Evolutionary conservation across 2,113 vertebrate species (phyloP).

Genomic region (Gyps fulvus): DNA sequence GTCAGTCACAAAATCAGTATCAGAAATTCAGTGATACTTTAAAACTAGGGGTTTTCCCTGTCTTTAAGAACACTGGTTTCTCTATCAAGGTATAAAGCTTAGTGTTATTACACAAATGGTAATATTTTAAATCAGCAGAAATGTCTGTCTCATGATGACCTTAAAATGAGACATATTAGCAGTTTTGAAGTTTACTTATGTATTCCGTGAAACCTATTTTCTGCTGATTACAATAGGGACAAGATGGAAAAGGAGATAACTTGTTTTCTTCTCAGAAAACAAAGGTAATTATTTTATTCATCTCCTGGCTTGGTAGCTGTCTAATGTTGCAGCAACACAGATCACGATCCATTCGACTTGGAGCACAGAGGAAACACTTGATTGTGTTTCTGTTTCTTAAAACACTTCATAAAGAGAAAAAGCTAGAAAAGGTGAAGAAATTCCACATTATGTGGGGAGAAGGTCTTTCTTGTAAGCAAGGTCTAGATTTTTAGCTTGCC

Average conservation of each 20-base stretch:
- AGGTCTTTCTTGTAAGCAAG: not conserved
- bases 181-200: not conserved
- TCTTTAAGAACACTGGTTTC: not conserved
- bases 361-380: not conserved
- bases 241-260: not conserved
- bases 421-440: not conserved
- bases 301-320: not conserved
- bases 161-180: not conserved
- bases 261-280: not conserved
- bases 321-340: not conserved
- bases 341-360: not conserved
- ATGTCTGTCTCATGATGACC: not conserved
- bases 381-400: not conserved
- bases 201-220: not conserved
- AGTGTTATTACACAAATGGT: not conserved
- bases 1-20: not conserved
- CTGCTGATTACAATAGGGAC: not conserved
- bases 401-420: not conserved
- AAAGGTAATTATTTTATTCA: not conserved
- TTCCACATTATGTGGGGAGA: not conserved
- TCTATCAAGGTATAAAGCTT: not conserved
- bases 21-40: not conserved
- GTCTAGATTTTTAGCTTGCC: not conserved
- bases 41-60: not conserved
- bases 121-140: not conserved